Base-by-base conservation (phyloP, 1,140 invertebrate species). In the Littorina saxatilis region DNA sequence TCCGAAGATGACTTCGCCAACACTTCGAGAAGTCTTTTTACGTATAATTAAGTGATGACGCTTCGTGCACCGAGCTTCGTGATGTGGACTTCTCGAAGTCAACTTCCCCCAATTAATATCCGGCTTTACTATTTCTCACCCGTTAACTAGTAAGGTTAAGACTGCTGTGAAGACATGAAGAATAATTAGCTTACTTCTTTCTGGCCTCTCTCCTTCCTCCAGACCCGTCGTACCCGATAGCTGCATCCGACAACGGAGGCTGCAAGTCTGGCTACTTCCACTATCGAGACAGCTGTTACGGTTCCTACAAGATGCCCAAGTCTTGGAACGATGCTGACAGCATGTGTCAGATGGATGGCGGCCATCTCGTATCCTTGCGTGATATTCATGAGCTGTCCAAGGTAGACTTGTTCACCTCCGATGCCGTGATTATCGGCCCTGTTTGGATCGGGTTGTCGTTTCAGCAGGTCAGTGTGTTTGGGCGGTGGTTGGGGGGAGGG, bases 371-470 rank as follows among this genome's bases (percentile, higher is more conserved):
- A 5, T 78, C 76, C 23, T 17, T 78, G 20, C 76, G 76, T 7
- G 76, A 78, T 47, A 15, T 66, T 7, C 76, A 78, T 58, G 76
- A 78, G 76, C 58, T 78, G 76, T 55, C 76, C 55, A 11, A 39
- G 13, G 76, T 78, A 35, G 20, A 32, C 17, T 32, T 63, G n/a
- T 43, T 63, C 20, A 35, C 66, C 20, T 63, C 39, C 27, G 32
- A 43, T 43, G 58, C 32, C 76, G 58, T 78, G 15, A 55, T 76
- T 58, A n/a, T 63, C 35, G 2, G 43, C 3, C 35, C 76, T 29
- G 55, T 63, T 15, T 78, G 76, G 76, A 63, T 63, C 11, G 76
- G 76, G 1, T 37, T 78, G 55, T 61, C 76, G 1, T 39, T 43
- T 23, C 20, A 66, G n/a, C 20, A 58, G 35, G 70, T 50, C 13